Evolutionary conservation across 2,113 vertebrate genomes (phyloP).

Genomic region (Hydropotes inermis): DNA sequence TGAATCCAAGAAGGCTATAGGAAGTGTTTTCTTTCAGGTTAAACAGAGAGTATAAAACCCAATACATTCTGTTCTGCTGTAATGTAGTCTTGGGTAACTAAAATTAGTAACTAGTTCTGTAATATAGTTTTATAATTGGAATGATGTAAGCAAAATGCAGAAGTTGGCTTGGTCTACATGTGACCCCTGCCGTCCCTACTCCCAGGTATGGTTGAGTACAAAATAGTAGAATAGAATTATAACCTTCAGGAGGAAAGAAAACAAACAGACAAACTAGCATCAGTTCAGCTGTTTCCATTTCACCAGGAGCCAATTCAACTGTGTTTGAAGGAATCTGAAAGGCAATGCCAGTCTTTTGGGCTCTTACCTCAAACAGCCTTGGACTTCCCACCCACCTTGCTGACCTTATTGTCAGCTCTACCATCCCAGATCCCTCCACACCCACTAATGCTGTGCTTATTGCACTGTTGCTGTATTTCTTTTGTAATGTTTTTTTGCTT

Average conservation of each 20-base stretch:
- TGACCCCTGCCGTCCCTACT: not conserved
- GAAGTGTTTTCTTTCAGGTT: not conserved
- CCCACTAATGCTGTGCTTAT: not conserved
- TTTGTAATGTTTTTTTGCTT: not conserved
- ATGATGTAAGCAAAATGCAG: not conserved
- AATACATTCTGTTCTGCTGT: not conserved
- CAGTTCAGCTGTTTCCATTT: not conserved
- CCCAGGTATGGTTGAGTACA: not conserved
- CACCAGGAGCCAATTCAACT: not conserved
- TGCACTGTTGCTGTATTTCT: not conserved
- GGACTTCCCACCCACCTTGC: not conserved
- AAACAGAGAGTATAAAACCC: not conserved
- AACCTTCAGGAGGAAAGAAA: not conserved
- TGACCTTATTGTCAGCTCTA: not conserved
- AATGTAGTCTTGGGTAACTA: not conserved
- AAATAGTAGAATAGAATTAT: not conserved
- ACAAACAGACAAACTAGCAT: too few species aligned
- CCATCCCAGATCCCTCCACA: not conserved
- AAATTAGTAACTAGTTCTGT: not conserved
- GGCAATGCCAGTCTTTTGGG: rapidly evolving
- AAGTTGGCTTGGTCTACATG: not conserved
- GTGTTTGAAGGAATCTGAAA: not conserved
- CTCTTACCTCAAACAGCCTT: not conserved
- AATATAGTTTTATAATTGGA: not conserved
- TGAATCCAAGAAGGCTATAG: not conserved